Conservation (phyloP, 2,888 invertebrate species). For the Mactromeris polynyma region DNA sequence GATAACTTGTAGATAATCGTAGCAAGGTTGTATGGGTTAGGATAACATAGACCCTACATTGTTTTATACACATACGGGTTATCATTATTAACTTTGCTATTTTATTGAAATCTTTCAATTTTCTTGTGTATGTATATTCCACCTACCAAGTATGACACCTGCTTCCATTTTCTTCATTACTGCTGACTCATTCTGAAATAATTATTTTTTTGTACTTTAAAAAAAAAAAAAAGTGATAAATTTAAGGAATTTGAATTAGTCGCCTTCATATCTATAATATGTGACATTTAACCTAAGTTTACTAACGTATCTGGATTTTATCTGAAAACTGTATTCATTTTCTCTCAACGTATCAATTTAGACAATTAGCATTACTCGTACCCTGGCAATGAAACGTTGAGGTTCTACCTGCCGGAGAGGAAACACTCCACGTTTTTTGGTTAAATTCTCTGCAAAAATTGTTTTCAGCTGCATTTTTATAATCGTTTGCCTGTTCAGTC, state of each 20-base stretch:
- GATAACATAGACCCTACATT: conserved; percentile 8
- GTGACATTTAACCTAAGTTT: background rate
- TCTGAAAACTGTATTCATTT: background rate
- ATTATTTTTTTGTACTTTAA: background rate
- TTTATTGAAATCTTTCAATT: background rate
- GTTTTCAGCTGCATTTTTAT: conserved; percentile 5
- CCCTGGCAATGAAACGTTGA: background rate
- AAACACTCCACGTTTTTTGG: background rate
- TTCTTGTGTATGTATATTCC: background rate
- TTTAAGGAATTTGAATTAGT: background rate
- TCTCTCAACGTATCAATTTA: background rate
- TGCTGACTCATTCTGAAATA: background rate
- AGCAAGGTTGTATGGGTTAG: background rate
- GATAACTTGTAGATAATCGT: background rate
- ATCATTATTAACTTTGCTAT: background rate
- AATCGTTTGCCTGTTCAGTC: background rate
- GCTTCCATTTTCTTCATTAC: background rate
- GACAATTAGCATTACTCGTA: background rate
- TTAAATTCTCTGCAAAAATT: background rate
- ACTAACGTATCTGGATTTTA: background rate
- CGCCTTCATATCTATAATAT: background rate
- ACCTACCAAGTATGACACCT: background rate
- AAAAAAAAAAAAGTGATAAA: background rate
- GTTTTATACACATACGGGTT: background rate
- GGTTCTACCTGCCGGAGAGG: background rate